Conservation (phyloP, 2,113 vertebrate species). For the Amblyornis subalaris region DNA sequence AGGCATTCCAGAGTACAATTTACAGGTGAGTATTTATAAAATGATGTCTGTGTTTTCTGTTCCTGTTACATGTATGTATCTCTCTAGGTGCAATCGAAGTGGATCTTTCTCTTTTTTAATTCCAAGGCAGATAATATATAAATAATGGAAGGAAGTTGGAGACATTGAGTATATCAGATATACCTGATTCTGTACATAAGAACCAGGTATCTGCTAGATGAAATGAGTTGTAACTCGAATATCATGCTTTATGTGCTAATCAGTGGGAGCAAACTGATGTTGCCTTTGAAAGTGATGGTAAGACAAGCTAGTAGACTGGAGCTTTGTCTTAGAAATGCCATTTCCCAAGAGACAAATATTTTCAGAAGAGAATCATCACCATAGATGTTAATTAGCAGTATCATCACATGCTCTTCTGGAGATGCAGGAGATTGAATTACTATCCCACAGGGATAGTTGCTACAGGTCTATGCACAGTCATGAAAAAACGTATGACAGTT, state of each 20-base stretch:
- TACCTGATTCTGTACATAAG: not conserved
- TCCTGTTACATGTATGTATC: not conserved
- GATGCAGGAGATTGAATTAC: not conserved
- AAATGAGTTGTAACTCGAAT: not conserved
- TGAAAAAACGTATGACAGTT: not conserved
- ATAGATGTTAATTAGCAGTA: constrained; percentile 15
- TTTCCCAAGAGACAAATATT: not conserved
- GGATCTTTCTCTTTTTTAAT: not conserved
- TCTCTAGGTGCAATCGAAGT: not conserved
- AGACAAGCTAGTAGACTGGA: not conserved
- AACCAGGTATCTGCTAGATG: not conserved
- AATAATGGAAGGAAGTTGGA: not conserved
- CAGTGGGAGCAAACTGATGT: not conserved
- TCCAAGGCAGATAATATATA: not conserved
- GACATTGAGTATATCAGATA: not conserved
- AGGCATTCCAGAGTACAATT: not conserved
- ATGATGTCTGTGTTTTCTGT: not conserved
- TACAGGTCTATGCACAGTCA: not conserved
- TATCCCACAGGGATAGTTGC: not conserved
- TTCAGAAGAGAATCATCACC: not conserved
- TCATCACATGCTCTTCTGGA: not conserved
- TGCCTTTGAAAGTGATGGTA: not conserved
- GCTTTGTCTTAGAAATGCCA: not conserved
- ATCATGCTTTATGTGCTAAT: not conserved
- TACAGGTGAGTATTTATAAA: not conserved